Percentiles rank a stretch among this genome's conserved stretches.
Conservation (phyloP, 2,888 invertebrate genomes). For the Glaucopsyche alexis region DNA sequence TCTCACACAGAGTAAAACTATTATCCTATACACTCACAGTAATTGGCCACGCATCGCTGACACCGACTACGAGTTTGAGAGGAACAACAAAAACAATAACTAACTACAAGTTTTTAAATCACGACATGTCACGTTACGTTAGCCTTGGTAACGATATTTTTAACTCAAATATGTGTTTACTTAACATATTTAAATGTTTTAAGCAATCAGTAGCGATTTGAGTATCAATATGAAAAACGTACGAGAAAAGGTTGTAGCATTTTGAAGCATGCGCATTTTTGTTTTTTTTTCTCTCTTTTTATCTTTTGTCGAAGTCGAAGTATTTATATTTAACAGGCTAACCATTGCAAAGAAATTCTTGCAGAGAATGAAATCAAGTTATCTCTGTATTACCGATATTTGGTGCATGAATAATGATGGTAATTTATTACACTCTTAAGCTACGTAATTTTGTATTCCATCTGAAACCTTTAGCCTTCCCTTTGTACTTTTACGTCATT, state of each 20-base stretch:
- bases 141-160: conserved; percentile 43
- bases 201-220: not conserved
- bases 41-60: conserved; percentile 30
- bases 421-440: not conserved
- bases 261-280: no score
- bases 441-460: not conserved
- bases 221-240: not conserved
- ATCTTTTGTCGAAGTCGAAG: no score
- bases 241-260: not conserved
- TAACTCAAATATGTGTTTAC: conserved; percentile 59
- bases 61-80: conserved; percentile 27
- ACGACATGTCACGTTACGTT: conserved; percentile 20
- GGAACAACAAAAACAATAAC: conserved; percentile 25
- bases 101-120: conserved; percentile 21
- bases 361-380: no score
- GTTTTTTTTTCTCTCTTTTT: no score
- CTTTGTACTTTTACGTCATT: not conserved
- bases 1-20: conserved; percentile 23
- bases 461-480: not conserved
- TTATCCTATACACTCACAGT: conserved; percentile 27
- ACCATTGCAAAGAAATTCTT: no score
- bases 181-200: conserved; percentile 37
- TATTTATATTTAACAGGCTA: no score
- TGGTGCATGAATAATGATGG: no score
- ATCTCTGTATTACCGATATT: no score